Evolutionary conservation across 2,113 vertebrate genomes (phyloP), one percentile per base, ranked within the genome.

Genomic region (Fukomys damarensis): DNA sequence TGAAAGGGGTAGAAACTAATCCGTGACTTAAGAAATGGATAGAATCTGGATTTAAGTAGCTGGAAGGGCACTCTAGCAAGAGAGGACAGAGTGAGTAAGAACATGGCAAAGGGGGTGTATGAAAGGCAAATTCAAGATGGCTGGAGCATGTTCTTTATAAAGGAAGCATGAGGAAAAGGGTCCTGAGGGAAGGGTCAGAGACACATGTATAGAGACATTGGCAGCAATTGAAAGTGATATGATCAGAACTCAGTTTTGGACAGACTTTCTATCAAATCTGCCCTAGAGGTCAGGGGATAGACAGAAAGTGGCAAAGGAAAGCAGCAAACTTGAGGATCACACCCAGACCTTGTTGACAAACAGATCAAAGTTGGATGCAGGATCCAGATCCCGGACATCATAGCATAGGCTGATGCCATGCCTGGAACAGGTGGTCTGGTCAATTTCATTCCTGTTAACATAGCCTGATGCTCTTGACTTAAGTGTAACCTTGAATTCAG

Each of bases 81-180:
- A 35, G 41, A 14, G 1, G 19, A 54, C 35, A 70, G 43, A 77
- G n/a, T 2, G 3, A 80, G 74, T 14, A 8, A 20, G n/a, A 5
- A 17, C 43, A 3, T 52, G 61, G 52, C n/a, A 16, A 24, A 24
- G 7, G 52, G 3, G 6, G 43, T 3, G 43, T 3, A 0, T 13
- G 26, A 49, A 77, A 79, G 41, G 32, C 72, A 86, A 77, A 32
- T 28, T 46, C 32, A 5, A 0, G 7, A 12, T 8, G 43, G 46
- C 80, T 24, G 49, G 16, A 84, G 12, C 16, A 35, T 1, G 32
- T 28, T 81, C 52, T 77, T 7, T 41, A 6, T 10, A 46, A 46
- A 61, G 14, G 63, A 90, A 66, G 43, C 17, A 19, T 13, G 0
- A 56, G 22, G 56, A 76, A 90, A 58, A 24, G 30, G 32, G 63